phyloP scores from a whole-genome alignment of 2,888 invertebrate species.

The Eristalinus sepulchralis region DNA sequence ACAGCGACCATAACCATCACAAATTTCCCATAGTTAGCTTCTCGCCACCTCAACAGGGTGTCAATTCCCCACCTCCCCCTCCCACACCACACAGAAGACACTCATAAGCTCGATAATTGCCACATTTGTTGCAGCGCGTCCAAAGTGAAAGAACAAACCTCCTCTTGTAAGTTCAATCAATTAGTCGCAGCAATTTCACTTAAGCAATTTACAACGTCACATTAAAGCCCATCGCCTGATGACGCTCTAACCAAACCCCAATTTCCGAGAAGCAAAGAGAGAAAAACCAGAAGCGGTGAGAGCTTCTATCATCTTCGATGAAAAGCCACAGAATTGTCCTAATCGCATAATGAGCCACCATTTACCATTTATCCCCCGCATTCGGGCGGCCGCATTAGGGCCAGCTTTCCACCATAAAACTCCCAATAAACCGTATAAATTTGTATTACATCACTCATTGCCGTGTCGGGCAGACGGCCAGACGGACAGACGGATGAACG shows the following conservation, averaged over 20 bases:
- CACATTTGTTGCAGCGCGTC: not conserved
- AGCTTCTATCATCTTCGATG: not conserved
- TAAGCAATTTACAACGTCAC: not conserved
- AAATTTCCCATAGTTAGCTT: not conserved
- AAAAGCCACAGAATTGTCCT: slow-evolving; percentile 10
- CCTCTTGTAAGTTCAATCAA: not conserved
- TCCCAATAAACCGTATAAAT: slow-evolving; percentile 46
- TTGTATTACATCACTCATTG: slow-evolving; percentile 43
- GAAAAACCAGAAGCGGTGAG: slow-evolving; percentile 23
- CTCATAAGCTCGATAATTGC: not conserved
- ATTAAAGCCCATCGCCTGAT: not conserved
- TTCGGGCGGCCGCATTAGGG: slow-evolving; percentile 24
- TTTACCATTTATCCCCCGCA: slow-evolving; percentile 10
- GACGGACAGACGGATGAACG: not conserved
- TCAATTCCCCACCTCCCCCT: not conserved
- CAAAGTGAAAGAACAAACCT: not conserved
- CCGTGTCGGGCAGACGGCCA: slow-evolving; percentile 20
- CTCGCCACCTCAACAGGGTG: not conserved
- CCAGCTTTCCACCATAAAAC: slow-evolving; percentile 55
- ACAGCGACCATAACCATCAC: not conserved
- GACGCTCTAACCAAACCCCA: not conserved
- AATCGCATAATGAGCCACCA: slow-evolving; percentile 36
- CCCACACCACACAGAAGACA: not conserved
- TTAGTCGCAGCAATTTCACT: not conserved
- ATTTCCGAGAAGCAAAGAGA: not conserved